Conservation (phyloP, 2,797 vertebrate genomes). For the Alfaro cultratus region DNA sequence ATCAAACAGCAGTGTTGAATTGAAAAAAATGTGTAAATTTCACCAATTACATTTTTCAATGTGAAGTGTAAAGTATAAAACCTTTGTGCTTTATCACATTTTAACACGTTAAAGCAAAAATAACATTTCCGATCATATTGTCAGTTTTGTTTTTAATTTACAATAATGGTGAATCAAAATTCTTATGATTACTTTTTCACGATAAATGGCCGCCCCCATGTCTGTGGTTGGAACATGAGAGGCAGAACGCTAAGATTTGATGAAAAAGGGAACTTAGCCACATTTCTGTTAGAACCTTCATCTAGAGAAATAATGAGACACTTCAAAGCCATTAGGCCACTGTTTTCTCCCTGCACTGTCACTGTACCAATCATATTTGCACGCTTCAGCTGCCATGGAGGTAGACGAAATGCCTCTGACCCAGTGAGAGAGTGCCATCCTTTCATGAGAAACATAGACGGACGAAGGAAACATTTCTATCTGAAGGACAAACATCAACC, state of each 20-base stretch:
- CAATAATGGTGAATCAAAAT: too few species aligned
- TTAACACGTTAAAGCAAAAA: not conserved
- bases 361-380: not conserved
- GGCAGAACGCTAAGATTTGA: not conserved
- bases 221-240: not conserved
- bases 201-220: too few species aligned
- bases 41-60: not conserved
- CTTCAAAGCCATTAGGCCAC: not conserved
- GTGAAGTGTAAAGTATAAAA: not conserved
- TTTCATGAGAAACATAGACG: not conserved
- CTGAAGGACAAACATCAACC: not conserved
- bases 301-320: not conserved
- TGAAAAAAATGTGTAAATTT: not conserved
- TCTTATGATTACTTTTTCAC: too few species aligned
- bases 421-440: not conserved
- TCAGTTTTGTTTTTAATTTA: too few species aligned
- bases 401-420: not conserved
- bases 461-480: constrained; percentile 15
- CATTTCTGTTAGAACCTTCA: not conserved
- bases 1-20: not conserved
- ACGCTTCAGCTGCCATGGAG: not conserved
- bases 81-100: not conserved
- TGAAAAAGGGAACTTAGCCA: not conserved
- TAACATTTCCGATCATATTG: too few species aligned
- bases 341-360: not conserved